Evolutionary conservation across 2,113 vertebrate genomes (phyloP).

Genomic region (Barbus barbus): DNA sequence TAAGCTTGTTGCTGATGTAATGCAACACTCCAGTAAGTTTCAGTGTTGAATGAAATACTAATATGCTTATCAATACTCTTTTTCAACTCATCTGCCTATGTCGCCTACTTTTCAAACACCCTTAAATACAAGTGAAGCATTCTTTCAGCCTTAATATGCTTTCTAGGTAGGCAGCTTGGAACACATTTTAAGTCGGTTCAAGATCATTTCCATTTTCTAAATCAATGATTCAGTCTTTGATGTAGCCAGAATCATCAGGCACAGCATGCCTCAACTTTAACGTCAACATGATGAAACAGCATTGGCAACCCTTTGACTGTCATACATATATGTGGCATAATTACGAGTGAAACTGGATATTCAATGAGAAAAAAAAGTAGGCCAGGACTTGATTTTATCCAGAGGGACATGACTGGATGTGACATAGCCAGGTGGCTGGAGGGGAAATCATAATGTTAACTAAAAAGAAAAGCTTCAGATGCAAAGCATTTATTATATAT

Average conservation of each 20-base stretch:
- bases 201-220: not conserved
- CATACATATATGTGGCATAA: constrained; percentile 8
- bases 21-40: not conserved
- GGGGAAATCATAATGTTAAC: not conserved
- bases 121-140: not conserved
- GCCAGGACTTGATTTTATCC: not conserved
- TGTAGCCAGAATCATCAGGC: not conserved
- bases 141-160: not conserved
- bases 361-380: not conserved
- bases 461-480: not conserved
- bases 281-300: not conserved
- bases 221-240: not conserved
- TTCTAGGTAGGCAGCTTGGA: not conserved
- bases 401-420: not conserved
- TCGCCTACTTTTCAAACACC: not conserved
- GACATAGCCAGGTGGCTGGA: not conserved
- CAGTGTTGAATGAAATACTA: not conserved
- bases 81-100: not conserved
- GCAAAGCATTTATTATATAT: not conserved
- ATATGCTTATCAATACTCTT: no score
- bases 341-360: not conserved
- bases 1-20: not conserved
- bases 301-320: not conserved
- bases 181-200: not conserved
- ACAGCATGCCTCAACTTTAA: not conserved